Base-by-base conservation (phyloP, 2,113 vertebrate species). In the Plotosus lineatus region DNA sequence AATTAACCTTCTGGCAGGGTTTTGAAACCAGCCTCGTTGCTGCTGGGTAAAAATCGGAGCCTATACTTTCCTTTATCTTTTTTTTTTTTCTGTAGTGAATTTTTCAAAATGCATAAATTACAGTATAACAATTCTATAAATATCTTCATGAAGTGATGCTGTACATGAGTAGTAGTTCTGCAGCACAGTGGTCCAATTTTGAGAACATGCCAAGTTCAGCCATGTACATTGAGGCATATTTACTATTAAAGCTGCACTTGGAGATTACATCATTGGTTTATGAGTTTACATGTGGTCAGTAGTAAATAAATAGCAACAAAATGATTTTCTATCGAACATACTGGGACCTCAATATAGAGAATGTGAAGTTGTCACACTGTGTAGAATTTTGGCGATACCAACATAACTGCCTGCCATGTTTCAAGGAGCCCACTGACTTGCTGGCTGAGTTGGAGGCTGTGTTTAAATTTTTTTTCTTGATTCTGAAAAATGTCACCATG, bases 1-100 rank as follows among this genome's bases (percentile, higher is more conserved):
- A 15, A 53, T 58, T 48, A 77, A 66, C 51, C 71, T 79, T 71
- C 61, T 58, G 76, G 31, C 36, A 23, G 50, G 46, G 61, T 69
- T 36, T 38, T 79, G 28, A 12, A 68, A 42, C 31, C 65, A 56
- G 42, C 55, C 38, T 15, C 75, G 79, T 82, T 82, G 63, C 63
- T 75, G 63, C 63, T 75, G 61, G 28, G 72, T 36, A 50, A 73
- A 76, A 51, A 11, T n/a, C 50, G 28, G 31, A 53, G 46, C 6
- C 19, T 8, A 4, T 44, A 6, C 40, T 12, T 66, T 61, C 14
- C 46, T 71, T 42, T 81, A 26, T 6, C 55, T 60, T 66, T 42
- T 81, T 36, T 6, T 65, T 60, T 66, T 51, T 53, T 21, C 48
- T 44, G 58, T 56, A 46, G 28, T 75, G 60, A 75, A 33, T 77